Evolutionary conservation across 2,888 invertebrate species (phyloP), one percentile per base, ranked within the genome.

Genomic region (Agrotis segetum): DNA sequence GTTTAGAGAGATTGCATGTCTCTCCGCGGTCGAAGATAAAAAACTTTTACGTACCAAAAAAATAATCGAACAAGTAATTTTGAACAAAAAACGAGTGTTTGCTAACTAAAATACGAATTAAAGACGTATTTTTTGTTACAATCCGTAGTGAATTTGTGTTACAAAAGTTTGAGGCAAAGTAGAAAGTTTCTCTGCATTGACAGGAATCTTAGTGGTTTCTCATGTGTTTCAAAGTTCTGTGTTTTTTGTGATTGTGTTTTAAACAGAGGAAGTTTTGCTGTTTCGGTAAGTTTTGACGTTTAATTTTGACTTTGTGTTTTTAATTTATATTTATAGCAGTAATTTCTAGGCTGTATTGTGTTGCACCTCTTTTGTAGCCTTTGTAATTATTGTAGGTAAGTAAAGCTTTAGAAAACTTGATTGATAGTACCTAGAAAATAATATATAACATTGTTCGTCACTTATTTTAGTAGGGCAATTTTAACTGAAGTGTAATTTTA

Each of bases 101-200:
- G 46, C 61, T 65, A 50, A 17, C 52, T 68, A 19, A 53, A 52
- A 67, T 67, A 77, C 59, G 40, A 63, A 74, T 56, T 62, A 77
- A 34, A 14, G 70, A 59, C 46, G 40, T 67, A 59, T 65, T 76
- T 79, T 75, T 63, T 63, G 67, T 74, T 66, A 14, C 55, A 56
- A 74, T 67, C 66, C 68, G n/a, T n/a, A 60, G 69, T 79, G 78
- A 14, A 68, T 58, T 56, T 74, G 83, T 79, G 79, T 80, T 74
- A 34, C 67, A 64, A 56, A 73, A 82, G 78, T 82, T 77, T 80
- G 81, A 84, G 82, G 83, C 82, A 82, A 80, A 89, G 83, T 91
- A 91, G 92, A 92, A 92, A 92, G 92, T 92, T 88, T 86, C 86
- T 86, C 88, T 88, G 88, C 90, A 88, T 90, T 92, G 89, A 90